Conservation (phyloP, 2,888 invertebrate species). For the Therioaphis trifolii region DNA sequence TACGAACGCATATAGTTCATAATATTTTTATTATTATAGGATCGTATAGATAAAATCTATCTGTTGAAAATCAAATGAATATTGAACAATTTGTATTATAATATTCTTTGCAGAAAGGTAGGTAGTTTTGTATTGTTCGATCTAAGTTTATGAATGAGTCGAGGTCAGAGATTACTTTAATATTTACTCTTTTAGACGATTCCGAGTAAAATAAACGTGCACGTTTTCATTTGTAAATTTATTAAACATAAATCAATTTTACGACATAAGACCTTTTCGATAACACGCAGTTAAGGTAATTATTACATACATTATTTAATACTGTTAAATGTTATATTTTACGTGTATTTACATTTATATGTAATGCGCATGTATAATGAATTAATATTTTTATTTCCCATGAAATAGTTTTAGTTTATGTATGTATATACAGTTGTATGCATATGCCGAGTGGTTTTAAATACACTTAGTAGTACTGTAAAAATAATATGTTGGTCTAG, state of each 20-base stretch:
- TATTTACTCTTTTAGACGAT: background rate
- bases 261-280: slow-evolving; percentile 8
- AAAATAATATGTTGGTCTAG: too few relatives aligned
- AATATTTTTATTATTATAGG: too few relatives aligned
- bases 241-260: slow-evolving; percentile 9
- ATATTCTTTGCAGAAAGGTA: background rate
- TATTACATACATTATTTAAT: background rate
- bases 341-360: background rate
- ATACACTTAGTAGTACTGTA: too few relatives aligned
- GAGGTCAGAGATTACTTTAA: slow-evolving; percentile 1
- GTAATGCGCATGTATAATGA: background rate
- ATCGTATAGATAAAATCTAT: too few relatives aligned
- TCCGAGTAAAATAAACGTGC: background rate
- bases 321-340: background rate
- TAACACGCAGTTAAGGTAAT: background rate
- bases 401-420: background rate
- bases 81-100: too few relatives aligned
- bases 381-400: background rate
- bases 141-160: background rate
- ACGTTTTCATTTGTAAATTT: slow-evolving; percentile 12
- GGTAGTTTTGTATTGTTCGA: background rate
- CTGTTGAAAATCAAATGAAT: too few relatives aligned
- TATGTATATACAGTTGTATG: background rate
- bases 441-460: too few relatives aligned
- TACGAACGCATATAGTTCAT: too few relatives aligned